These are phyloP conservation scores for Acropora tenuis DNA, from an alignment of 64 coral and sea anemone species.

Conservation along the genomic window DNA sequence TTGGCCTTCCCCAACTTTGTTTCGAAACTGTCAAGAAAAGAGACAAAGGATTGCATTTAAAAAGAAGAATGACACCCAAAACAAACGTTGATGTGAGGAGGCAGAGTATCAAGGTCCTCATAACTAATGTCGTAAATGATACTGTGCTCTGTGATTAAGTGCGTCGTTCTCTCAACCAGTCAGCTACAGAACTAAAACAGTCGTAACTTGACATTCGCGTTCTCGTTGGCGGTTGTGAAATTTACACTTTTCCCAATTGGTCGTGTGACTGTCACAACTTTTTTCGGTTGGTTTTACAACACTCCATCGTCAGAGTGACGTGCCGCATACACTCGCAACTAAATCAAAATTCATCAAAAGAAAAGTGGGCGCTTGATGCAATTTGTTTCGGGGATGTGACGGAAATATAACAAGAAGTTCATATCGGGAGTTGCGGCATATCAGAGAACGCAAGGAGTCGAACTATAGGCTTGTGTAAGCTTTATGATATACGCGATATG, in stretches of 20 bases:
- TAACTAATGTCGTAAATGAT: constrained; percentile 14
- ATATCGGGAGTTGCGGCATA: not conserved
- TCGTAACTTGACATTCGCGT: not conserved
- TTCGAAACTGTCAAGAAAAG: not conserved
- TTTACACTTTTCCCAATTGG: not conserved
- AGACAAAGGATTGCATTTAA: not conserved
- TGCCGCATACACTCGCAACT: no score
- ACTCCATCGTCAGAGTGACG: not conserved
- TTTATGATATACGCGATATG: no score
- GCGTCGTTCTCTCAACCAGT: not conserved
- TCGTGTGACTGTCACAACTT: not conserved
- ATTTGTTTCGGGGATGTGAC: not conserved
- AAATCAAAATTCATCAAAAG: not conserved
- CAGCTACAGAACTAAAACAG: not conserved
- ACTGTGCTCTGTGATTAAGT: constrained; percentile 1
- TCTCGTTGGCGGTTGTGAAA: constrained; percentile 16
- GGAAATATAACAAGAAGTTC: not conserved
- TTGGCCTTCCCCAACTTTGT: constrained; percentile 6
- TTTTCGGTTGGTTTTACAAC: constrained; percentile 9
- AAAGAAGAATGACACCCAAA: not conserved
- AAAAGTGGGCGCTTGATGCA: constrained; percentile 1
- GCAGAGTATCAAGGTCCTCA: not conserved
- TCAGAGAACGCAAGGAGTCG: constrained; percentile 2
- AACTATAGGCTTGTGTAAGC: not conserved
- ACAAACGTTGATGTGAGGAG: constrained; percentile 1